Conservation (phyloP, 2,888 invertebrate genomes). For the Calameuta filiformis region DNA sequence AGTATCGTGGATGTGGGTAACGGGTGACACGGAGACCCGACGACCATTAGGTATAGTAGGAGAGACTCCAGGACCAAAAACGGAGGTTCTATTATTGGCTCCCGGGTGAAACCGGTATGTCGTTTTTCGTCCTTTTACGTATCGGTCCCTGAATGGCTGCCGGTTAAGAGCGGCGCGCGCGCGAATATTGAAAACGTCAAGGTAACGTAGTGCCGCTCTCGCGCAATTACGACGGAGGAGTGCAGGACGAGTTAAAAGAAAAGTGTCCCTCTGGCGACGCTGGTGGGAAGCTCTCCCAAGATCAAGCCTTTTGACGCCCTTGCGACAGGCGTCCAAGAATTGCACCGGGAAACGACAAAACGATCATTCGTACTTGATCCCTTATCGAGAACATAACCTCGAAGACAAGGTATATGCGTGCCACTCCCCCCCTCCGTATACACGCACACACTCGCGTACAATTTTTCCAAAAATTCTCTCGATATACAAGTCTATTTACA, state of each 20-base stretch:
- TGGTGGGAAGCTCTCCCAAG: background rate
- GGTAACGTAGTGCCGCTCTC: slow-evolving; percentile 26
- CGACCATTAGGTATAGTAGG: slow-evolving; percentile 19
- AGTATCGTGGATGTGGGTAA: background rate
- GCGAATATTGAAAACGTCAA: slow-evolving; percentile 37
- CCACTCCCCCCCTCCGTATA: too few relatives aligned
- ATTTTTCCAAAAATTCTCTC: too few relatives aligned
- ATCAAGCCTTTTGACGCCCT: too few relatives aligned
- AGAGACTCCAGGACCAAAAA: slow-evolving; percentile 43
- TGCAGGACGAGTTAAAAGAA: background rate
- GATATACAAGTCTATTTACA: too few relatives aligned
- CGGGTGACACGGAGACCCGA: slow-evolving; percentile 4
- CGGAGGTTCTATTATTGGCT: slow-evolving; percentile 51
- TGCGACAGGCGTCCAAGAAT: too few relatives aligned
- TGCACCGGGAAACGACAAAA: background rate
- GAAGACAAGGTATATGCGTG: background rate
- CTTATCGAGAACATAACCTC: background rate
- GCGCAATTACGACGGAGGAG: background rate
- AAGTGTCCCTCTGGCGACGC: background rate
- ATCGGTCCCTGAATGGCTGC: slow-evolving; percentile 1
- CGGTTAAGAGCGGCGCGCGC: slow-evolving; percentile 18
- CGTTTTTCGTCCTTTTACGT: slow-evolving; percentile 48
- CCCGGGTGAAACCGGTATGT: slow-evolving; percentile 38
- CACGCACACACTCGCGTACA: too few relatives aligned
- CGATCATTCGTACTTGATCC: background rate